Base-by-base conservation (phyloP, 2,113 vertebrate genomes). In the Plectropomus leopardus region DNA sequence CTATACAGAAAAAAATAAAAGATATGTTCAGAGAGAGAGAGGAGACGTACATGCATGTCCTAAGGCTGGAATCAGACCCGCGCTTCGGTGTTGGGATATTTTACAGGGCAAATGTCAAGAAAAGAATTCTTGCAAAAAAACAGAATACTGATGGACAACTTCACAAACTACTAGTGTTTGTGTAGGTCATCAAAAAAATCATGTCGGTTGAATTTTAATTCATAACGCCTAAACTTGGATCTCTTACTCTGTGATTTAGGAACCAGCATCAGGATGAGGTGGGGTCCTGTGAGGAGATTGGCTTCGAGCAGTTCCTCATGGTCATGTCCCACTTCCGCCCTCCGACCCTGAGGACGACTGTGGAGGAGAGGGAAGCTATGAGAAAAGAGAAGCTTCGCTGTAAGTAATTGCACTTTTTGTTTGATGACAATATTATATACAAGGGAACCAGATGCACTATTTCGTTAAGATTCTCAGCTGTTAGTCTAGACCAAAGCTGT, bases 321-420 rank as follows among this genome's bases (percentile, higher is more conserved):
- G 96, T 98, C 92, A 97, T 99, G 97, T 96, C 97, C 58, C 95
- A 98, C 93, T 99, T 99, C 93, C 95, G 95, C 55, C 97, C 97
- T 30, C 94, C 96, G 0, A 94, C 94, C 69, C 86, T 92, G 77
- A 82, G 90, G 76, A 93, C 94, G 69, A 94, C 95, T 0, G 95
- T 95, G 53, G 97, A 98, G 75, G 96, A 97, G 76, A 95, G 88
- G 57, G 87, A 92, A 51, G 89, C 30, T 7, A 88, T 95, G 83
- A 94, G 96, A 4, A 96, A 83, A 21, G 93, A 97, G 83, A 99
- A 99, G 47, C 94, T 99, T 26, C 95, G 93, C 94, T 99, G 98
- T 99, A 81, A 95, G 96, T 71, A 28, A 6, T 63, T 21, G 4
- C 10, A 7, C 4, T 34, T 5, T 3, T 0, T 47, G 40, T 61